Percentiles rank a stretch among this genome's conserved stretches.
Evolutionary conservation across 1,140 invertebrate genomes (phyloP).

Genomic region (Nasonia giraulti): DNA sequence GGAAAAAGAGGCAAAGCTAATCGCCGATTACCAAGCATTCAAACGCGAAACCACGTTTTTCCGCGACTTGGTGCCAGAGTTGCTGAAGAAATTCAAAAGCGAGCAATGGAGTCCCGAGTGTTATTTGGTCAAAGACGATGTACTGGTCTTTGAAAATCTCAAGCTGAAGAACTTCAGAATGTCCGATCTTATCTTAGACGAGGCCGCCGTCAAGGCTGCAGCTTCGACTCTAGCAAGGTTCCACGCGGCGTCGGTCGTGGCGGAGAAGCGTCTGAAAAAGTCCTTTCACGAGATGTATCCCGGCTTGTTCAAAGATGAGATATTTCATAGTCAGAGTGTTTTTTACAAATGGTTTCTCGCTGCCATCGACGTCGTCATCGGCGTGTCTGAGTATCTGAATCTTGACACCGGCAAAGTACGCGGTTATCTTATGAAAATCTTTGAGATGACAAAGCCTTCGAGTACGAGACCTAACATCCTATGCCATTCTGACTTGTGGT

Average conservation of each 20-base stretch:
- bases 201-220: neutral
- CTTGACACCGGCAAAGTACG: neutral
- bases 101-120: conserved; percentile 65
- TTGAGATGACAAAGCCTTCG: neutral
- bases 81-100: neutral
- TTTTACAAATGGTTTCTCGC: neutral
- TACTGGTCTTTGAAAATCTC: conserved; percentile 53
- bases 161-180: conserved; percentile 45
- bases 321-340: neutral
- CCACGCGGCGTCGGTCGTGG: neutral
- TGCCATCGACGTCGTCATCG: neutral
- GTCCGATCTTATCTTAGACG: neutral
- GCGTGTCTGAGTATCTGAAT: neutral
- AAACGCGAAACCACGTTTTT: neutral
- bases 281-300: neutral
- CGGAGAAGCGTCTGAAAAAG: neutral
- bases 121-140: conserved; percentile 66
- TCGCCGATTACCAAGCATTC: neutral
- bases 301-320: neutral
- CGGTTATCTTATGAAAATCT: no score
- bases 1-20: neutral
- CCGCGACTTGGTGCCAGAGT: neutral
- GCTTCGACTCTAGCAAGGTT: neutral
- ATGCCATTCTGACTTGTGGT: conserved; percentile 1
- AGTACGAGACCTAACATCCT: neutral